A percentile compares a stretch with the other conserved stretches of the same genome.
Evolutionary conservation across 1,140 invertebrate species (phyloP).

Genomic region (Seison nebaliae): DNA sequence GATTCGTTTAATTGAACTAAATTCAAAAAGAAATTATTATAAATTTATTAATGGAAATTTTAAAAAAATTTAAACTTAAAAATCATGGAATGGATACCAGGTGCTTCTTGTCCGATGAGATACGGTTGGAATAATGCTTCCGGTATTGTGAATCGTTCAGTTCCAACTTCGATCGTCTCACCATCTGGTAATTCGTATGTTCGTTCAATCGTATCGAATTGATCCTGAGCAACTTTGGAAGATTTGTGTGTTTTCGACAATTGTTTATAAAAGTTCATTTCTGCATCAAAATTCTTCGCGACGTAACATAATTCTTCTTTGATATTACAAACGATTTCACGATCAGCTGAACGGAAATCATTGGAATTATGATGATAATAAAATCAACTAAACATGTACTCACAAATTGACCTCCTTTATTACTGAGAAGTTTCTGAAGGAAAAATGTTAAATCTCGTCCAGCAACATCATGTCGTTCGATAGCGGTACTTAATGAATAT

Average conservation of each 20-base stretch:
- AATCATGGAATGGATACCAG: slow-evolving; percentile 18
- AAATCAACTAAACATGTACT: slow-evolving; percentile 34
- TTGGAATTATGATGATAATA: slow-evolving; percentile 58
- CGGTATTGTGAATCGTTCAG: slow-evolving; percentile 76
- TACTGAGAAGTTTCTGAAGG: slow-evolving; percentile 82
- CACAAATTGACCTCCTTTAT: slow-evolving; percentile 79
- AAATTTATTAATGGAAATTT: not conserved
- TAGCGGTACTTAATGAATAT: slow-evolving; percentile 45
- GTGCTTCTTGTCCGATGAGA: slow-evolving; percentile 1
- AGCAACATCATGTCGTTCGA: slow-evolving; percentile 60
- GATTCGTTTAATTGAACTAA: slow-evolving; percentile 59
- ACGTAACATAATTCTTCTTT: slow-evolving; percentile 67
- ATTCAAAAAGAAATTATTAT: slow-evolving; percentile 15
- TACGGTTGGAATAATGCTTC: slow-evolving; percentile 59
- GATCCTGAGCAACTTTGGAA: too few species aligned
- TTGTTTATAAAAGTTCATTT: too few species aligned
- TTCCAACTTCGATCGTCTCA: slow-evolving; percentile 73
- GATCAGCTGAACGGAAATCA: slow-evolving; percentile 48
- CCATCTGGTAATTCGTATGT: slow-evolving; percentile 73
- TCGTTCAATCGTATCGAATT: slow-evolving; percentile 60
- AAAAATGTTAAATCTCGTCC: slow-evolving; percentile 81
- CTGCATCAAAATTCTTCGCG: slow-evolving; percentile 63
- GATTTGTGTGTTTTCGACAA: slow-evolving; percentile 63
- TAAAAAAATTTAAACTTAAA: not conserved
- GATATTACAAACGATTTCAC: slow-evolving; percentile 12